These are phyloP conservation scores for Eugnorisma glareosa DNA, from an alignment of 2,888 invertebrate species.

Conservation along the genomic window DNA sequence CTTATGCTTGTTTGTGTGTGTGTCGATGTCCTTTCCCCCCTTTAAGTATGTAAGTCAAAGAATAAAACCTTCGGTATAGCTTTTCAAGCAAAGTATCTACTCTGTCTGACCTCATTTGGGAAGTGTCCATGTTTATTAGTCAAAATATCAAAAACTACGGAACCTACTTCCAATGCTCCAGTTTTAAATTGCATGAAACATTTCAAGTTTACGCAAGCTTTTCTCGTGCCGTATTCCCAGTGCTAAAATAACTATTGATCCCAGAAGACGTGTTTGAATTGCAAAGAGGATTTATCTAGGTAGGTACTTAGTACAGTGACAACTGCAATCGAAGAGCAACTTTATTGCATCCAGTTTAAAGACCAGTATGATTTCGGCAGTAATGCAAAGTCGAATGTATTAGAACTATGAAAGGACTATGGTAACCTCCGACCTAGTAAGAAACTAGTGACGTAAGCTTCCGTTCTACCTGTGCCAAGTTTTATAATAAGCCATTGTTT, in stretches of 20 bases:
- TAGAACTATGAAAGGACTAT: background rate
- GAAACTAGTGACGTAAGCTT: constrained; percentile 38
- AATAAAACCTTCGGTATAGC: background rate
- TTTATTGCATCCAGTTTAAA: background rate
- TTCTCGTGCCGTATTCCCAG: constrained; percentile 26
- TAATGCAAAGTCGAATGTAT: background rate
- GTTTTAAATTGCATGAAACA: constrained; percentile 34
- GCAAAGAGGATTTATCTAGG: constrained; percentile 39
- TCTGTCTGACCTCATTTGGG: background rate
- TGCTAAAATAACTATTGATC: constrained; percentile 48
- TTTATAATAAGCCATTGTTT: constrained; percentile 50
- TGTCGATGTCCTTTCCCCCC: background rate
- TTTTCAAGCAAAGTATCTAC: background rate
- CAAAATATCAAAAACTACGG: constrained; percentile 11
- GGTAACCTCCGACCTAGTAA: constrained; percentile 31
- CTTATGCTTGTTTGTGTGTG: too few species aligned
- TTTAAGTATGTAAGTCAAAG: background rate
- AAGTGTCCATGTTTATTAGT: background rate
- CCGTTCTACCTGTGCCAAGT: constrained; percentile 56
- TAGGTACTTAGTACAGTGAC: constrained; percentile 6
- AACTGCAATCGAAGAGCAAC: background rate
- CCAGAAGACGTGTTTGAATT: constrained; percentile 36
- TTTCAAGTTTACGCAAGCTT: constrained; percentile 28
- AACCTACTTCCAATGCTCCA: constrained; percentile 23
- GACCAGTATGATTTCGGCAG: background rate